Evolutionary conservation across 2,113 vertebrate genomes (phyloP).

Genomic region (Periophthalmodon schlosseri): DNA sequence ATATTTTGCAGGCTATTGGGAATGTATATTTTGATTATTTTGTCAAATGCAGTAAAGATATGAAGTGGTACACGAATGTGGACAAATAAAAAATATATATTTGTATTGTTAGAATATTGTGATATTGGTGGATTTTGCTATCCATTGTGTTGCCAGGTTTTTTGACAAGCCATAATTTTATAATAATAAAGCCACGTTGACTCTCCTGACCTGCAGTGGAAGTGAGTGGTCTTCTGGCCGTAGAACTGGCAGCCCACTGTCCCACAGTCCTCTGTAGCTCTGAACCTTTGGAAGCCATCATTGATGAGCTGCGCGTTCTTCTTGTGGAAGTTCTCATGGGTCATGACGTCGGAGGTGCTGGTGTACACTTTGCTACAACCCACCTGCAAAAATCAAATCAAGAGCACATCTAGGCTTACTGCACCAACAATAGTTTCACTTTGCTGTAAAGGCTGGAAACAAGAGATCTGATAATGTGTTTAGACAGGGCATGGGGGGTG

Average conservation of each 20-base stretch:
- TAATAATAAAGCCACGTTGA: too few species aligned
- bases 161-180: too few species aligned
- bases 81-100: too few species aligned
- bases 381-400: constrained; percentile 80
- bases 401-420: constrained; percentile 29
- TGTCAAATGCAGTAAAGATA: not conserved
- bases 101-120: too few species aligned
- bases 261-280: constrained; percentile 96
- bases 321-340: constrained; percentile 99
- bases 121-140: too few species aligned
- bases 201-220: constrained; percentile 91
- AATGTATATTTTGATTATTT: not conserved
- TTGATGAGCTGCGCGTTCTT: constrained; percentile 99
- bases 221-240: constrained; percentile 98
- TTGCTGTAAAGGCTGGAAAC: constrained; percentile 39
- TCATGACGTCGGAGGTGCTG: constrained; percentile 98
- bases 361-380: constrained; percentile 99
- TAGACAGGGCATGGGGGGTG: constrained; percentile 41
- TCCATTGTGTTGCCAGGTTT: too few species aligned
- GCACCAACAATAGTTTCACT: constrained; percentile 50
- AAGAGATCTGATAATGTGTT: constrained; percentile 38
- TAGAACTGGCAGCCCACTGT: constrained; percentile 96
- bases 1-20: not conserved
- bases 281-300: constrained; percentile 97
- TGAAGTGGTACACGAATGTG: too few species aligned